Evolutionary conservation across 2,888 invertebrate genomes (phyloP), one percentile per base, ranked within the genome.

Genomic region (Hesperia comma): DNA sequence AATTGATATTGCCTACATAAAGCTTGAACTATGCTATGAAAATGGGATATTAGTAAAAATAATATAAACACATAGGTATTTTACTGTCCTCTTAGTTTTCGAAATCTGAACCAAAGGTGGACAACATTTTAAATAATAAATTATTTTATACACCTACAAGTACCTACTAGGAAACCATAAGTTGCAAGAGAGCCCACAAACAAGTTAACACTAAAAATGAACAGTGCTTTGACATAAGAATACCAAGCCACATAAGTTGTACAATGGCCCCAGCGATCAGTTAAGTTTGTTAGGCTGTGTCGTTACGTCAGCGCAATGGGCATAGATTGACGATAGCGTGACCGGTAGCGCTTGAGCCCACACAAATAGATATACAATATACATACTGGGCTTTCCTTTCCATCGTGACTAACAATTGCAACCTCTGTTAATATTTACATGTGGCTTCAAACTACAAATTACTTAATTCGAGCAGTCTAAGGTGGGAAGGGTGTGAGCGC

Each of bases 241-340:
- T 46, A 49, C 49, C 19, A 19, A 19, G 19, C 19, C 49, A 58
- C 51, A 57, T 64, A 43, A 41, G 58, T 64, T 64, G 14, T 40
- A 33, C 56, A 57, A 64, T 64, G 68, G 69, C 67, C 64, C 61
- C 60, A 61, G 54, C 63, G 69, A 72, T 72, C 72, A 72, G 72
- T 72, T 71, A 70, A 70, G 71, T 71, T 69, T 69, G 70, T 67
- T 68, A 60, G 66, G 61, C 68, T 53, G 58, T 67, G 68, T 71
- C 70, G 62, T 60, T 61, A 63, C 63, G 55, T 63, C 63, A 67
- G 61, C 61, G 53, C 60, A 54, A 55, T 61, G 61, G 61, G 55
- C 54, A 26, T 46, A 67, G 66, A 67, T 67, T 55, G 61, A 67
- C 66, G 66, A 67, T 67, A 67, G 21, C 61, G 64, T 43, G 60